These are phyloP conservation scores for Pholis gunnellus DNA, from an alignment of 2,113 vertebrate genomes.

Conservation along the genomic window DNA sequence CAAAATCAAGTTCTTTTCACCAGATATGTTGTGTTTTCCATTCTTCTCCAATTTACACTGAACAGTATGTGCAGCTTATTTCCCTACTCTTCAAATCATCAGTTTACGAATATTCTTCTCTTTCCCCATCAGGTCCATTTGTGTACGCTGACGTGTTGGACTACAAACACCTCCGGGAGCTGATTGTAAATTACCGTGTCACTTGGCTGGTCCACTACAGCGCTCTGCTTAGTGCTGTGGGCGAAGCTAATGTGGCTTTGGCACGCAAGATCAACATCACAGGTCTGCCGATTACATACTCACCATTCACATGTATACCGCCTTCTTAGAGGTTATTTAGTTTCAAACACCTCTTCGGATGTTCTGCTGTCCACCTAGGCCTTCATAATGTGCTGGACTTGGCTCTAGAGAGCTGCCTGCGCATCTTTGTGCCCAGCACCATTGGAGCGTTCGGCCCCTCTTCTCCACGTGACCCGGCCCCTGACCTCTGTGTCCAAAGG, in stretches of 20 bases:
- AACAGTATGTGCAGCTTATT: background rate
- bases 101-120: background rate
- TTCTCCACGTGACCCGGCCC: conserved; percentile 84
- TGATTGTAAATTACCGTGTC: conserved; percentile 82
- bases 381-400: conserved; percentile 86
- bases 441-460: conserved; percentile 85
- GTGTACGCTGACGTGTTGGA: conserved; percentile 85
- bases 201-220: conserved; percentile 86
- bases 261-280: conserved; percentile 86
- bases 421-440: conserved; percentile 86
- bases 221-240: conserved; percentile 83
- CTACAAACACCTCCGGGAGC: conserved; percentile 82
- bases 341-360: background rate
- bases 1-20: background rate
- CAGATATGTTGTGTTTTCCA: background rate
- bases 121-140: conserved; percentile 79
- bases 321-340: background rate
- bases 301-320: background rate
- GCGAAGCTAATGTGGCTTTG: conserved; percentile 83
- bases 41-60: background rate
- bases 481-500: conserved; percentile 85
- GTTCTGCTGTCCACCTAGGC: conserved; percentile 64
- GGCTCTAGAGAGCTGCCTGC: conserved; percentile 84
- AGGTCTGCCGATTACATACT: conserved; percentile 70
- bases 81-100: background rate